Evolutionary conservation across 2,888 invertebrate species (phyloP).

Genomic region (Ariolimax columbianus): DNA sequence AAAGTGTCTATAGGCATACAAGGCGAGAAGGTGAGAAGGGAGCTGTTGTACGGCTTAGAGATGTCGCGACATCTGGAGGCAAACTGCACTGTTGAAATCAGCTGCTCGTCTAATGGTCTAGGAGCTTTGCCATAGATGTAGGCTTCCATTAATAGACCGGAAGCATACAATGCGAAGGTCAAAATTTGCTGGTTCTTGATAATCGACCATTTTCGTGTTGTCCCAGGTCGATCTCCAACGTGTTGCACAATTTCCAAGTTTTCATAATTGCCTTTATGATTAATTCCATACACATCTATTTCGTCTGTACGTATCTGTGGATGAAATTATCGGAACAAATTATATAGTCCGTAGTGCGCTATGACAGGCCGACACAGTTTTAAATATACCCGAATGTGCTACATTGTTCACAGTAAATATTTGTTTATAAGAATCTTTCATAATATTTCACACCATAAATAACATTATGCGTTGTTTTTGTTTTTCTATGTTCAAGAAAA

Average conservation of each 20-base stretch:
- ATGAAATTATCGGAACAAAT: not conserved
- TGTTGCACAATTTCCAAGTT: not conserved
- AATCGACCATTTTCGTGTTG: not conserved
- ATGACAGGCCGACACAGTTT: too few species aligned
- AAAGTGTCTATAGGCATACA: not conserved
- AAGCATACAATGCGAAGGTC: not conserved
- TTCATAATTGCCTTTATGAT: not conserved
- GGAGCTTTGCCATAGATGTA: not conserved
- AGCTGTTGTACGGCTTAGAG: not conserved
- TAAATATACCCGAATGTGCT: too few species aligned
- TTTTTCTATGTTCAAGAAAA: too few species aligned
- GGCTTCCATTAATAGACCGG: not conserved
- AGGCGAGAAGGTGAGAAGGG: not conserved
- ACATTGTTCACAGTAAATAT: too few species aligned
- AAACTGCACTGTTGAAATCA: not conserved
- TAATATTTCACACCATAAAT: too few species aligned
- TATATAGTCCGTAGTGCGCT: too few species aligned
- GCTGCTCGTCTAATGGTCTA: conserved; percentile 13
- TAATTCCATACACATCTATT: not conserved
- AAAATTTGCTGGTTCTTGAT: not conserved
- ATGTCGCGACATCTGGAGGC: not conserved
- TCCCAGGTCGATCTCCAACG: not conserved
- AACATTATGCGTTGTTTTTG: too few species aligned
- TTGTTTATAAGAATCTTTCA: too few species aligned
- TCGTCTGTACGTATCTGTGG: not conserved